phyloP scores from a whole-genome alignment of 1,140 invertebrate genomes.

The Plutomurus gul region DNA sequence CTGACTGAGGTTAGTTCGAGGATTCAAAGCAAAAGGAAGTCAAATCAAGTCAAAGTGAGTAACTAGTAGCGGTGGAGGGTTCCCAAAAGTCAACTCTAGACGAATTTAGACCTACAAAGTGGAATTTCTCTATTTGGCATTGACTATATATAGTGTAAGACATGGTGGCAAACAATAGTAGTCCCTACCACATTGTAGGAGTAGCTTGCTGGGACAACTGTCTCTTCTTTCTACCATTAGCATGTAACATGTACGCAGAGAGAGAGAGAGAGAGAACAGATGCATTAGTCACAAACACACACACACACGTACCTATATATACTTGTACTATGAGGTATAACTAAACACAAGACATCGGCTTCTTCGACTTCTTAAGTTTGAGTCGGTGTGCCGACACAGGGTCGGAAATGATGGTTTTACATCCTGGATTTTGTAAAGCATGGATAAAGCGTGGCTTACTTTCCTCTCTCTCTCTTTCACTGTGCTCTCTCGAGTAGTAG shows the following conservation, averaged over 20 bases:
- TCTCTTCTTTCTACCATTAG: no score
- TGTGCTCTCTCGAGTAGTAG: no score
- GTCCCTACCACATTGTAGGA: no score
- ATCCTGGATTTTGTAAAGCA: constrained; percentile 18
- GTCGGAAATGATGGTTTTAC: constrained; percentile 23
- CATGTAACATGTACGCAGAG: no score
- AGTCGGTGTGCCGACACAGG: constrained; percentile 14
- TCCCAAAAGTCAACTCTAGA: neutral
- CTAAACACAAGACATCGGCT: neutral
- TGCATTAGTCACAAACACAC: no score
- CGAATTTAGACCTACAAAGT: neutral
- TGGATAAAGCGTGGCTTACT: neutral
- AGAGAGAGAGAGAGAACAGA: no score
- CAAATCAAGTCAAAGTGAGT: neutral
- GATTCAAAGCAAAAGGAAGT: constrained; percentile 21
- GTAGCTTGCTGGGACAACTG: no score
- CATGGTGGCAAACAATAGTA: no score
- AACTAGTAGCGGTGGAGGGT: neutral
- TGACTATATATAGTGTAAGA: no score
- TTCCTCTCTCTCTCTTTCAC: neutral
- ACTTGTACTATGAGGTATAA: neutral
- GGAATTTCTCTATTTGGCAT: neutral
- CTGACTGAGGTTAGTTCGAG: neutral
- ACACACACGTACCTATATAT: neutral
- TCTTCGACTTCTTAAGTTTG: constrained; percentile 9